A percentile compares a stretch with the other conserved stretches of the same genome.
Conservation (phyloP, 2,113 vertebrate species). For the Cnemophilus loriae region DNA sequence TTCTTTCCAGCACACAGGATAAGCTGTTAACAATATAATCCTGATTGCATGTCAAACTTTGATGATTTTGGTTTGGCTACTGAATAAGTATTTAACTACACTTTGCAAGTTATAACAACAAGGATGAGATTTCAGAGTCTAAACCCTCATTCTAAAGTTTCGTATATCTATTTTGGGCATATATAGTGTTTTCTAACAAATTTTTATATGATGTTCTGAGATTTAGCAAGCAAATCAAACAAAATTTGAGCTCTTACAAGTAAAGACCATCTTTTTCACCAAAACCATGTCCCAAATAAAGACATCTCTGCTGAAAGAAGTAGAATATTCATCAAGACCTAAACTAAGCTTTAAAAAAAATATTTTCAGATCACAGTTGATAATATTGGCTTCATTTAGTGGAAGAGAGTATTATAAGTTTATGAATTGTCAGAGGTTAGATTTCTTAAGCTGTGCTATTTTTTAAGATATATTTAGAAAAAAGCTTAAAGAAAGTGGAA, state of each 20-base stretch:
- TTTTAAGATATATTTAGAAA: background rate
- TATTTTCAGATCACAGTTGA: background rate
- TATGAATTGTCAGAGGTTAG: background rate
- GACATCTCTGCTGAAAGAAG: background rate
- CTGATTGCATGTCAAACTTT: conserved; percentile 1
- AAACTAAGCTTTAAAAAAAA: background rate
- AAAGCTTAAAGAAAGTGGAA: background rate
- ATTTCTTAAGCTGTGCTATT: background rate
- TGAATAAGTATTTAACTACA: background rate
- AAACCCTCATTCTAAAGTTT: background rate
- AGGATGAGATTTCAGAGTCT: background rate
- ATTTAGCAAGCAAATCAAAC: background rate
- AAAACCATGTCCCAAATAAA: background rate
- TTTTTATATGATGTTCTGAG: background rate
- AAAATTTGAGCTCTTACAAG: background rate
- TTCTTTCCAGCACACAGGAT: background rate
- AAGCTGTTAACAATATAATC: conserved; percentile 29
- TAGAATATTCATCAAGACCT: background rate
- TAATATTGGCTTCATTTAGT: background rate
- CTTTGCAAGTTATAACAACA: background rate
- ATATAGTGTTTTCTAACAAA: background rate
- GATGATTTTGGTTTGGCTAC: background rate
- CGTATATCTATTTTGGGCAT: background rate
- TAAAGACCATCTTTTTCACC: background rate
- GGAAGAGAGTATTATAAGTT: background rate